Evolutionary conservation across 2,888 invertebrate species (phyloP).

Genomic region (Prosapia bicincta): DNA sequence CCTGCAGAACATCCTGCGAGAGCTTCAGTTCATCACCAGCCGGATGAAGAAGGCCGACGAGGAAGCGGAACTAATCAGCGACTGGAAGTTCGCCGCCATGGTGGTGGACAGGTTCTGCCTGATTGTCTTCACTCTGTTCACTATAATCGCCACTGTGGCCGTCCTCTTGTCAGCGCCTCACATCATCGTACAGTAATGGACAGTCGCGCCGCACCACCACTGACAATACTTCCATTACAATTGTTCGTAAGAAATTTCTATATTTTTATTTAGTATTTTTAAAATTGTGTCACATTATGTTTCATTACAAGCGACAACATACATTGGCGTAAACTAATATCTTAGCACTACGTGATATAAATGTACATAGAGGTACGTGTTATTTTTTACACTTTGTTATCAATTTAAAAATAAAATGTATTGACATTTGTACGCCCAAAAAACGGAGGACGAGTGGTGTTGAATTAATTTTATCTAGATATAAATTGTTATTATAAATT

Average conservation of each 20-base stretch:
- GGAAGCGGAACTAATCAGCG: constrained; percentile 88
- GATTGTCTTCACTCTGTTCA: constrained; percentile 92
- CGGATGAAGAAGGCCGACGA: constrained; percentile 94
- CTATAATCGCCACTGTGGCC: constrained; percentile 87
- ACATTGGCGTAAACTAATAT: not conserved
- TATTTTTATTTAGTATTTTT: not conserved
- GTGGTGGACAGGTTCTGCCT: constrained; percentile 97
- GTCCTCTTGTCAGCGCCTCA: constrained; percentile 90
- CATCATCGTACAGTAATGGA: constrained; percentile 81
- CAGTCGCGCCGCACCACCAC: not conserved
- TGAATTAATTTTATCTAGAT: not conserved
- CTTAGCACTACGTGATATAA: not conserved
- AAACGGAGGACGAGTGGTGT: not conserved
- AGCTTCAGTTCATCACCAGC: constrained; percentile 91
- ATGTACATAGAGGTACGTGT: not conserved
- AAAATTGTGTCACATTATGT: not conserved
- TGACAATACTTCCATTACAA: not conserved
- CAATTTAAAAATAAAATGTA: not conserved
- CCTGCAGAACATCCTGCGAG: constrained; percentile 80
- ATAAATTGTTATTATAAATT: too few relatives aligned
- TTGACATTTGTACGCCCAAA: not conserved
- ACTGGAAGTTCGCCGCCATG: constrained; percentile 99
- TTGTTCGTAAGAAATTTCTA: not conserved
- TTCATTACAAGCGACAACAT: not conserved
- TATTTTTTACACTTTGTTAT: not conserved